Base-by-base conservation (phyloP, 2,888 invertebrate genomes). In the Pammene aurita region DNA sequence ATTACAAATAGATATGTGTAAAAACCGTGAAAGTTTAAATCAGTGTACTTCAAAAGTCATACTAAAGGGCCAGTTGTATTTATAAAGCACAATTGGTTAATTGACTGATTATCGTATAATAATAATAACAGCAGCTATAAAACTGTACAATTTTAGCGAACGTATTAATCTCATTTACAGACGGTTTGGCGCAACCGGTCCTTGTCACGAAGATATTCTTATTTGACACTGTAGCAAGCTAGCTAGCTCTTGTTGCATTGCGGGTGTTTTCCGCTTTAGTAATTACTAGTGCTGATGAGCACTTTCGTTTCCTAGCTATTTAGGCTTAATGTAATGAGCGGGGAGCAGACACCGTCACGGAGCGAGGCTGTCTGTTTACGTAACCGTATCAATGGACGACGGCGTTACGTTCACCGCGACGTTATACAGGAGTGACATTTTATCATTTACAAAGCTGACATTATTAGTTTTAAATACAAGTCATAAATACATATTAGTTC, bases 231-330 rank as follows among this genome's bases (percentile, higher is more conserved):
- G n/a, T n/a, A n/a, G n/a, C n/a, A n/a, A n/a, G n/a, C n/a, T n/a
- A n/a, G n/a, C n/a, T n/a, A n/a, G n/a, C n/a, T n/a, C n/a, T 44
- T 61, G 61, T 50, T n/a, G 14, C 14, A n/a, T 42, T 14, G 41
- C 62, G 6, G 18, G 26, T 26, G 35, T 61, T 52, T 65, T 50
- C 46, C 56, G 50, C 14, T 34, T 42, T 14, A 50, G 46, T 62
- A 62, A 67, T 62, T 48, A 26, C 46, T 26, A 18, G n/a, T 50
- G 50, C 34, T 42, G 50, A 41, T 18, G 55, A 42, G 14, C 18
- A 67, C 61, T 56, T 62, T 67, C 67, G 56, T 63, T 67, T 67
- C 62, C 67, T 57, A 42, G 55, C 60, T 50, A 48, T 38, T 61
- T 41, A 50, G 41, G 62, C 26, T 26, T 62, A 62, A 62, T 60